phyloP scores from a whole-genome alignment of 2,113 vertebrate species.

The Cricetomys ansorgei region DNA sequence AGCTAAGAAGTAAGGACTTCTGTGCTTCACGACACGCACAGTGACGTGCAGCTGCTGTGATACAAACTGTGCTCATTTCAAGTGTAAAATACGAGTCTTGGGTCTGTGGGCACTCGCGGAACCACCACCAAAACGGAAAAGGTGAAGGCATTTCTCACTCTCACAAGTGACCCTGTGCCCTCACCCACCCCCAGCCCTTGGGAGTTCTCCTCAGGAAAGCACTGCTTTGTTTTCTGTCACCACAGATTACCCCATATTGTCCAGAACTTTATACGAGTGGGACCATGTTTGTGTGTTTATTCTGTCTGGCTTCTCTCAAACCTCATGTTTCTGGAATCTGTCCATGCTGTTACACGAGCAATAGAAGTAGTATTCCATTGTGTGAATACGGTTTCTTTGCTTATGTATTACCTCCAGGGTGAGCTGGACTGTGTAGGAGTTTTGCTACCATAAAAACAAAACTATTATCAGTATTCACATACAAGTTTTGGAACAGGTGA shows the following conservation, averaged over 20 bases:
- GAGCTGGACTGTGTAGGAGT: background rate
- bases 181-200: background rate
- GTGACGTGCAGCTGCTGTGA: background rate
- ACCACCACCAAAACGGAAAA: background rate
- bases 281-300: background rate
- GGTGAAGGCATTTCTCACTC: background rate
- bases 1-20: background rate
- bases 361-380: background rate
- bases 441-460: background rate
- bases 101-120: background rate
- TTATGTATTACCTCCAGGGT: background rate
- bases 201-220: background rate
- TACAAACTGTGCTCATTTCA: background rate
- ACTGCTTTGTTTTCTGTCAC: background rate
- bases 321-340: background rate
- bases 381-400: background rate
- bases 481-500: background rate
- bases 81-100: background rate
- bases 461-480: background rate
- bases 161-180: background rate
- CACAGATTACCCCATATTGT: background rate
- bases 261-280: constrained; percentile 3
- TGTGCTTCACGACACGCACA: background rate
- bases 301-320: constrained; percentile 12
- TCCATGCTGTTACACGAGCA: background rate